phyloP scores from a whole-genome alignment of 2,888 invertebrate genomes.

The Limenitis camilla region DNA sequence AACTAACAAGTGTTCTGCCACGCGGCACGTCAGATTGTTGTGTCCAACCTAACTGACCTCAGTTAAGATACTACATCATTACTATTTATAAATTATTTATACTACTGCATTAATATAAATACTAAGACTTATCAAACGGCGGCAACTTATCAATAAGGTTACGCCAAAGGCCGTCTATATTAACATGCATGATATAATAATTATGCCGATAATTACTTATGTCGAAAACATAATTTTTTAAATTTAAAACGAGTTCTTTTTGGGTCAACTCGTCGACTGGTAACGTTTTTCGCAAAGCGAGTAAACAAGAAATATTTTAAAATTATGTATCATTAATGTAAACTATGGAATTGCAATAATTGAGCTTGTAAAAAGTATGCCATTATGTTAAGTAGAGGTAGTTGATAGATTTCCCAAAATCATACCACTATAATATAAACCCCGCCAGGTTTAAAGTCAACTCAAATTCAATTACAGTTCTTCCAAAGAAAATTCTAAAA shows the following conservation, averaged over 20 bases:
- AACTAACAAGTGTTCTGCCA: not conserved
- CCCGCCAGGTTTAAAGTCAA: no score
- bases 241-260: slow-evolving; percentile 6
- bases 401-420: no score
- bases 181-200: slow-evolving; percentile 17
- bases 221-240: not conserved
- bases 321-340: not conserved
- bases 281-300: slow-evolving; percentile 2
- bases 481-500: no score
- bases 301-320: not conserved
- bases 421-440: no score
- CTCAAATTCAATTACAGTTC: no score
- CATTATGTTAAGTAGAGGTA: no score
- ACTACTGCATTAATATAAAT: slow-evolving; percentile 10
- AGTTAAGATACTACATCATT: slow-evolving; percentile 13
- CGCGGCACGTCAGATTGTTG: slow-evolving; percentile 2
- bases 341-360: not conserved
- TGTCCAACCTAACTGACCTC: slow-evolving; percentile 17
- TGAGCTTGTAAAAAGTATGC: no score
- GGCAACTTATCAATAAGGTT: slow-evolving; percentile 22
- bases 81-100: slow-evolving; percentile 16
- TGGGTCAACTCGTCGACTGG: slow-evolving; percentile 9
- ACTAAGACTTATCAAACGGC: slow-evolving; percentile 17
- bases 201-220: slow-evolving; percentile 8
- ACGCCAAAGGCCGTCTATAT: slow-evolving; percentile 16